These are phyloP conservation scores for Pimpla rufipes DNA, from an alignment of 2,888 invertebrate genomes.

Conservation along the genomic window DNA sequence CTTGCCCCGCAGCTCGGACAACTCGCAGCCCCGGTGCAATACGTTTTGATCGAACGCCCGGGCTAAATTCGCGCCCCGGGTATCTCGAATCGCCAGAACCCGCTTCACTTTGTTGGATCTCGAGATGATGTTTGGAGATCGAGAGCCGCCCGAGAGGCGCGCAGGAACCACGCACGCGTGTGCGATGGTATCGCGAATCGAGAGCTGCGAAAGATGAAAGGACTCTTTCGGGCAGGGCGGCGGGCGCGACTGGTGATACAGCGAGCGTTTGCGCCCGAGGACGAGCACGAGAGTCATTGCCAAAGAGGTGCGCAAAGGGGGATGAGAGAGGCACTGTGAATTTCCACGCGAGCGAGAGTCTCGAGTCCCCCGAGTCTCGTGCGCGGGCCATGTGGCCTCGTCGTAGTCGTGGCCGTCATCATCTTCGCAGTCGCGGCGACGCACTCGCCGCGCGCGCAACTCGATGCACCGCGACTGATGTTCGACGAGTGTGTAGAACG, in stretches of 20 bases:
- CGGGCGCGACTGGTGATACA: constrained; percentile 18
- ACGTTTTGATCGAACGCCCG: constrained; percentile 13
- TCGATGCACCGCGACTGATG: constrained; percentile 37
- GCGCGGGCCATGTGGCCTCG: constrained; percentile 50
- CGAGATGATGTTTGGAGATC: constrained; percentile 47
- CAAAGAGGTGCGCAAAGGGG: constrained; percentile 1
- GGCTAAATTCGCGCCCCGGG: constrained; percentile 3
- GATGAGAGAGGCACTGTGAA: constrained; percentile 7
- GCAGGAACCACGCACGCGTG: constrained; percentile 28
- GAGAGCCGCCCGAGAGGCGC: constrained; percentile 55
- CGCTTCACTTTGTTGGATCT: constrained; percentile 18
- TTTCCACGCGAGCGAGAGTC: constrained; percentile 11
- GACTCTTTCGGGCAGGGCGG: constrained; percentile 9
- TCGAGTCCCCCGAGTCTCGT: not conserved
- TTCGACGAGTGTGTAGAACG: no score
- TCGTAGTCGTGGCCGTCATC: no score
- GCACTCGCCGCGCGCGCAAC: not conserved
- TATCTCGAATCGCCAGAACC: constrained; percentile 2
- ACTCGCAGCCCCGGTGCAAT: not conserved
- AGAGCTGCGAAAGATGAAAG: constrained; percentile 55
- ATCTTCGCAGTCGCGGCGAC: not conserved
- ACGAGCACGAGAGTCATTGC: not conserved
- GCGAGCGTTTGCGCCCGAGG: constrained; percentile 27
- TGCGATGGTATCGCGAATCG: constrained; percentile 33
- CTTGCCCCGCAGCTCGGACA: not conserved